These are phyloP conservation scores for Tenthredo mesomela DNA, from an alignment of 2,888 invertebrate species.

Conservation along the genomic window DNA sequence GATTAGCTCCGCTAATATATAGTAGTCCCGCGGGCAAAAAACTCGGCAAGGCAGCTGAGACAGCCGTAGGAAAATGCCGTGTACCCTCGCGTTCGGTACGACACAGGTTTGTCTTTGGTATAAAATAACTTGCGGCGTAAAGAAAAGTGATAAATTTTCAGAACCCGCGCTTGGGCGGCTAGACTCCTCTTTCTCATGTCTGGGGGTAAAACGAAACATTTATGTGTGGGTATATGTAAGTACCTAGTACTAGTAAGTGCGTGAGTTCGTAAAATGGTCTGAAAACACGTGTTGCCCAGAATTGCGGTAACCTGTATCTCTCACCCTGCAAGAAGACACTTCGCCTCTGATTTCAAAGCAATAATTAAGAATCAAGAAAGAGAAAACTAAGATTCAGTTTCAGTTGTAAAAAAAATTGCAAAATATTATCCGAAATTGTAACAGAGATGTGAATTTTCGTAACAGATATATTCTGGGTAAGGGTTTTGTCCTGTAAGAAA, in stretches of 20 bases:
- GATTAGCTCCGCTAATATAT: conserved; percentile 76
- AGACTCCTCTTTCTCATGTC: conserved; percentile 33
- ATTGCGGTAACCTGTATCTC: conserved; percentile 6
- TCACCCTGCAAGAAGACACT: not conserved
- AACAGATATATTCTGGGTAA: not conserved
- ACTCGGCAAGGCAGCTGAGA: conserved; percentile 74
- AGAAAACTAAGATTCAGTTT: not conserved
- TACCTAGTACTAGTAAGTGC: not conserved
- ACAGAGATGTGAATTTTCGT: not conserved
- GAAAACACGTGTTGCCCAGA: conserved; percentile 18
- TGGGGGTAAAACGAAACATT: not conserved
- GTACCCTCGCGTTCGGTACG: conserved; percentile 46
- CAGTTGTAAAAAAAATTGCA: not conserved
- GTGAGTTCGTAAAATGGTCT: not conserved
- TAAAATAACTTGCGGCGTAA: conserved; percentile 71
- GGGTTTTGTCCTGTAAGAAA: not conserved
- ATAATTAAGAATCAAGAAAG: not conserved
- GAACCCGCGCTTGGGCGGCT: conserved; percentile 60
- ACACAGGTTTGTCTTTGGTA: conserved; percentile 70
- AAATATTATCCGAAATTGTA: not conserved
- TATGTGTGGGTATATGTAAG: not conserved
- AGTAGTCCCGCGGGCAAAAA: conserved; percentile 71
- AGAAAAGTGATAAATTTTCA: conserved; percentile 72
- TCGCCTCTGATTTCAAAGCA: not conserved
- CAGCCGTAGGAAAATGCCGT: conserved; percentile 66